These are phyloP conservation scores for Dromas ardeola DNA, from an alignment of 2,113 vertebrate species.

Conservation along the genomic window DNA sequence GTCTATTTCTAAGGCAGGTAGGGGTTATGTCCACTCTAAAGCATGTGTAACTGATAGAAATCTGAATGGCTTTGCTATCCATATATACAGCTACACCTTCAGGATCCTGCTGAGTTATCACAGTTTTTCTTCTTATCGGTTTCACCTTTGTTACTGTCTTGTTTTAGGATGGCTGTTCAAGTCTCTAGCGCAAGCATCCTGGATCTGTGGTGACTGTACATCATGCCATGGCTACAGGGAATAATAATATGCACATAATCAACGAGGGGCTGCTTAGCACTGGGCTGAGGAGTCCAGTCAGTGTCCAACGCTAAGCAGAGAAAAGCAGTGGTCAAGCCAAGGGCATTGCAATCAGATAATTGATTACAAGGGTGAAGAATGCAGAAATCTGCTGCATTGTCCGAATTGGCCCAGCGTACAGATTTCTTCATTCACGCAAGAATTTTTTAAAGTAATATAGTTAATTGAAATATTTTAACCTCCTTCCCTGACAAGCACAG, in stretches of 20 bases:
- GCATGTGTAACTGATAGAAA: not conserved
- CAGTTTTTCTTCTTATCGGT: not conserved
- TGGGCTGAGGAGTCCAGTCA: not conserved
- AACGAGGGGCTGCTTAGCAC: not conserved
- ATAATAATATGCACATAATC: not conserved
- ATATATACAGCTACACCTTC: no score
- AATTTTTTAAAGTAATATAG: not conserved
- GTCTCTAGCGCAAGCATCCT: not conserved
- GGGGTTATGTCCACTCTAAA: not conserved
- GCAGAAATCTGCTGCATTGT: not conserved
- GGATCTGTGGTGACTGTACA: not conserved
- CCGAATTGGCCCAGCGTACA: not conserved
- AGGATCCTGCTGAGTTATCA: not conserved
- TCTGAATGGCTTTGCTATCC: not conserved
- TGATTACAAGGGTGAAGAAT: not conserved
- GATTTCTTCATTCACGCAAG: not conserved
- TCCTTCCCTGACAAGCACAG: not conserved
- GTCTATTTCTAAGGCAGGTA: not conserved
- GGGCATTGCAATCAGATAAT: not conserved
- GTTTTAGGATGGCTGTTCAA: not conserved
- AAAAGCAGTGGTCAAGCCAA: not conserved
- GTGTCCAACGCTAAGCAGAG: not conserved
- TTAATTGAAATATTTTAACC: not conserved
- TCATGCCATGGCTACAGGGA: not conserved
- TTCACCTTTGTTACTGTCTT: not conserved